Evolutionary conservation across 2,113 vertebrate genomes (phyloP).

Genomic region (Butorides virescens): DNA sequence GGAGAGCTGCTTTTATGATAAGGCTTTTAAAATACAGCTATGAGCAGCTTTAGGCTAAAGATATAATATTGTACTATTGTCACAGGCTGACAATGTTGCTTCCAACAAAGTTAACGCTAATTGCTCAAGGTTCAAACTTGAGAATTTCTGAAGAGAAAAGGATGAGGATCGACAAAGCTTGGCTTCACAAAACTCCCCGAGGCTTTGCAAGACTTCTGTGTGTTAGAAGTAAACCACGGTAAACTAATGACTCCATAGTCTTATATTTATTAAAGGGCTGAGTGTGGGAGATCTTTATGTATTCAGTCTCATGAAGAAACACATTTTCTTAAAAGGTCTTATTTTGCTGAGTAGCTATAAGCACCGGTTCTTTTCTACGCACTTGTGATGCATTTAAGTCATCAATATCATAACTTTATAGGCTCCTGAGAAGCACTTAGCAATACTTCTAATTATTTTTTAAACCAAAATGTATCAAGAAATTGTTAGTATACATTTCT

Average conservation of each 20-base stretch:
- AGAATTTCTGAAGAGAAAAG: not conserved
- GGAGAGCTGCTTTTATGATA: not conserved
- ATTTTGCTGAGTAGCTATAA: not conserved
- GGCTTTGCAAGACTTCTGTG: not conserved
- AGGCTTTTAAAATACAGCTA: not conserved
- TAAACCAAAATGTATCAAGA: not conserved
- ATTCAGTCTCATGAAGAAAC: not conserved
- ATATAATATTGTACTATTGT: not conserved
- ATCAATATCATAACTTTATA: not conserved
- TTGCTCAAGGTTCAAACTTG: not conserved
- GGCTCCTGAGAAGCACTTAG: not conserved
- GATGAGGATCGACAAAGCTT: not conserved
- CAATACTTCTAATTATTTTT: not conserved
- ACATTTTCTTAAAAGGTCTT: not conserved
- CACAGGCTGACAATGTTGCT: not conserved
- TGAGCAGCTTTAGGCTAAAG: not conserved
- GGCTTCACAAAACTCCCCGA: not conserved
- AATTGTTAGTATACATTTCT: not conserved
- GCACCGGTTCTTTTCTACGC: not conserved
- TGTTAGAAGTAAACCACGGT: not conserved
- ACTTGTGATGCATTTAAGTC: not conserved
- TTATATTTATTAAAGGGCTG: not conserved
- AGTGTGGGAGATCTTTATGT: not conserved
- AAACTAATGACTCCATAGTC: not conserved
- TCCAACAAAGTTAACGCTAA: not conserved